These are phyloP conservation scores for Notarius lentiginosus DNA, from an alignment of 2,113 vertebrate genomes.

Conservation along the genomic window DNA sequence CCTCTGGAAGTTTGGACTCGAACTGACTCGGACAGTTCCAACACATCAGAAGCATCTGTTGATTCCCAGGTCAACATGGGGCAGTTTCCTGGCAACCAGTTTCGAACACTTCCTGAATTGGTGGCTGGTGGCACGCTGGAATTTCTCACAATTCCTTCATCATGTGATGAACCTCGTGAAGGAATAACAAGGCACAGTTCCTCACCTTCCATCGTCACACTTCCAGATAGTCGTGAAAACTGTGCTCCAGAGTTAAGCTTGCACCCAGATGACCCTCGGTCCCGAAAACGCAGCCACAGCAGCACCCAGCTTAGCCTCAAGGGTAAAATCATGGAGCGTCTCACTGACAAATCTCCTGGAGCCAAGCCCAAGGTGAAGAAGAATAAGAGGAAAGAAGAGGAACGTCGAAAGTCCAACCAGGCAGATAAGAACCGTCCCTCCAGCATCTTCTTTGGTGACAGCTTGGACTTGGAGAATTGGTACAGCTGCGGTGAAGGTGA, in stretches of 20 bases:
- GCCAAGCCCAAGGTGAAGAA: constrained; percentile 95
- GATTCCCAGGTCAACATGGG: constrained; percentile 56
- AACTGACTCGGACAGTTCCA: constrained; percentile 71
- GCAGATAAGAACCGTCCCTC: constrained; percentile 83
- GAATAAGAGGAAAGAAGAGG: constrained; percentile 86
- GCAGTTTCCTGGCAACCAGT: constrained; percentile 49
- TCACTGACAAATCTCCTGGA: constrained; percentile 88
- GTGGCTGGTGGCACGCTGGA: constrained; percentile 72
- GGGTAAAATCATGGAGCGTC: constrained; percentile 87
- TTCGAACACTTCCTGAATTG: constrained; percentile 71
- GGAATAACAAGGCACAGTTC: constrained; percentile 92
- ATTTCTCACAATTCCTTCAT: constrained; percentile 62
- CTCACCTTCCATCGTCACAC: constrained; percentile 86
- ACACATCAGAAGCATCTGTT: constrained; percentile 67
- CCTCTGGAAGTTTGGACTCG: constrained; percentile 71
- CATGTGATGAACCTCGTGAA: constrained; percentile 72
- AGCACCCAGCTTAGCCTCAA: constrained; percentile 94
- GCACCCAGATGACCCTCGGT: constrained; percentile 73
- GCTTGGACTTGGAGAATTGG: constrained; percentile 97
- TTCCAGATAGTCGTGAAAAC: constrained; percentile 68
- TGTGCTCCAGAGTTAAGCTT: constrained; percentile 70
- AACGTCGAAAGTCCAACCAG: constrained; percentile 81
- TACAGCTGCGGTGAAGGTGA: constrained; percentile 98
- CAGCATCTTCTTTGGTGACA: constrained; percentile 93
- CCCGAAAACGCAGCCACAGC: constrained; percentile 88